Base-by-base conservation (phyloP, 30 jellyfish, hydroid and myxozoan species). In the Aurelia aurita region DNA sequence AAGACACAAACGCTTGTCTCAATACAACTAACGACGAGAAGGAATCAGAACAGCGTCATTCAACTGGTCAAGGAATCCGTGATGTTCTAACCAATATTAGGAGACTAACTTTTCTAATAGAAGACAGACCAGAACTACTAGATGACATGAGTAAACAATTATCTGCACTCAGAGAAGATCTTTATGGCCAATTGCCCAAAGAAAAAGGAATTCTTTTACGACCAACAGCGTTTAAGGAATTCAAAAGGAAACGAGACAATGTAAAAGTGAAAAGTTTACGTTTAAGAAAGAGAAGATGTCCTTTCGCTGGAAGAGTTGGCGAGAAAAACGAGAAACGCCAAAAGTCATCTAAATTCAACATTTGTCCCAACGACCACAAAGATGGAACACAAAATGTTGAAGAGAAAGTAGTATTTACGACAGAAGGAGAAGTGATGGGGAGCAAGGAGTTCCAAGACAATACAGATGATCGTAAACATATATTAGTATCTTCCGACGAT, bases 91-190 rank as follows among this genome's bases (percentile, higher is more conserved):
- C 27, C 54, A 55, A 73, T 25, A 54, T 73, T 4, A 73, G 67
- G 85, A 53, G 67, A 70, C 66, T 73, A 25, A 73, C 85, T 49
- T 73, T 45, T 31, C 67, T 73, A 44, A 46, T 73, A 57, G 72
- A 73, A 70, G 85, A 73, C 28, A 73, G 49, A 25, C 39, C 67
- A 19, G 69, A 71, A 13, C 20, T 71, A 18, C 44, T 71, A 29
- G 44, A 12, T 45, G 67, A 55, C 26, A 13, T 57, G 43, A 51
- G 54, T 31, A 44, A 55, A 12, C 32, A 54, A 22, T 70, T 73
- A 27, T 22, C 39, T 39, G 32, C 3, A 1, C 22, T 73, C 22
- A 73, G 54, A 73, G 69, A 21, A 39, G 31, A 49, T 20, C 44
- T 73, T 39, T 23, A 49, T 47, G 22, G 44, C 31, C 72, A 45